Evolutionary conservation across 2,888 invertebrate genomes (phyloP).

Genomic region (Opisthograptis luteolata): DNA sequence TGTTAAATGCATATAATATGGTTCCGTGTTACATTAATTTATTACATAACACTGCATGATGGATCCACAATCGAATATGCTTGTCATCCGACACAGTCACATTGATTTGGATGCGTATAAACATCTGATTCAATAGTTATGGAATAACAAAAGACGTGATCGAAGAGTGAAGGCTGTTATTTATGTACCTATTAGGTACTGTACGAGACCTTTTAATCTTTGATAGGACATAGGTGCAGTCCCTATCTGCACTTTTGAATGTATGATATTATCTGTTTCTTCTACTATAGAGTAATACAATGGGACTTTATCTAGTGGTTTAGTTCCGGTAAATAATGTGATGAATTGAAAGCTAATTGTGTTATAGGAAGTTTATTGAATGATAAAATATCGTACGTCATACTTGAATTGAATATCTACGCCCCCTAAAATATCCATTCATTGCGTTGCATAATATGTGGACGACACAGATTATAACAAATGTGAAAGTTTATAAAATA

Average conservation of each 20-base stretch:
- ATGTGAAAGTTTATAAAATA: slow-evolving; percentile 18
- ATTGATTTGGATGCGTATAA: slow-evolving; percentile 5
- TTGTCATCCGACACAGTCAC: slow-evolving; percentile 32
- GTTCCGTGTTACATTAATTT: slow-evolving; percentile 32
- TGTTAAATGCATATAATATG: no score
- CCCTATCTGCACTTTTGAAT: not conserved
- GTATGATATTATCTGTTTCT: not conserved
- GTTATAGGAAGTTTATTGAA: not conserved
- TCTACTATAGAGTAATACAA: not conserved
- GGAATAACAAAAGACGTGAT: not conserved
- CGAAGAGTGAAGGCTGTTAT: not conserved
- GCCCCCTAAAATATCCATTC: slow-evolving; percentile 13
- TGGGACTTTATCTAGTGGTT: not conserved
- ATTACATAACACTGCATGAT: slow-evolving; percentile 27
- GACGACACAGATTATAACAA: slow-evolving; percentile 4
- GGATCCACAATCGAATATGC: slow-evolving; percentile 29
- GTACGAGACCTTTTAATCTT: no score
- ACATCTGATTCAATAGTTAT: not conserved
- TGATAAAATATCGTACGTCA: no score
- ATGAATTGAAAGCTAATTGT: slow-evolving; percentile 5
- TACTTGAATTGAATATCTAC: slow-evolving; percentile 4
- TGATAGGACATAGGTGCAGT: no score
- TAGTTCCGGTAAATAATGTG: slow-evolving; percentile 9
- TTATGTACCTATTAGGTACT: no score
- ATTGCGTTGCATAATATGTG: slow-evolving; percentile 2